Conservation (phyloP, 2,113 vertebrate species). For the Crotalus horridus region DNA sequence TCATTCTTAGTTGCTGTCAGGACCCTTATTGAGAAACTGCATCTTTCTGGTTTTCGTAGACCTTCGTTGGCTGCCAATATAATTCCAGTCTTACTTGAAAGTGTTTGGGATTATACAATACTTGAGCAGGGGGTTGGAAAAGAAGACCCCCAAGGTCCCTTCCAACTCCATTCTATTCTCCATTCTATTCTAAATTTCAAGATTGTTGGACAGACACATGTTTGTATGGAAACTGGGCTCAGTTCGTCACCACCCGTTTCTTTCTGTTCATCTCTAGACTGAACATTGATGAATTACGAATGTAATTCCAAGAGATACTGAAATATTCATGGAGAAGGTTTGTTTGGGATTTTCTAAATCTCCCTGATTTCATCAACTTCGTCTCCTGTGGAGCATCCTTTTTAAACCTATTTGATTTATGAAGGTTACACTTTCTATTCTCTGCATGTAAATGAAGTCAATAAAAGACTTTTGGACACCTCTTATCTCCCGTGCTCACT, state of each 20-base stretch:
- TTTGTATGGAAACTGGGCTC: no score
- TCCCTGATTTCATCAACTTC: not conserved
- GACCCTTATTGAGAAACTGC: no score
- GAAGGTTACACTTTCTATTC: not conserved
- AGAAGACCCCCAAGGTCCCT: no score
- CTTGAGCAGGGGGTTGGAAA: no score
- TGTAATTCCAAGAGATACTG: not conserved
- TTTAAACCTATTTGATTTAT: not conserved
- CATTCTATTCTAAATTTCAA: not conserved
- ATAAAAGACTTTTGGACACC: not conserved
- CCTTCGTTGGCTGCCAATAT: no score
- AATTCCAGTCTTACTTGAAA: no score
- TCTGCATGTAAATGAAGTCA: not conserved
- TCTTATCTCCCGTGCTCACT: not conserved
- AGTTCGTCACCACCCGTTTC: not conserved
- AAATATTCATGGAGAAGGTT: not conserved
- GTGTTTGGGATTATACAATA: no score
- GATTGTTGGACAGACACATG: not conserved
- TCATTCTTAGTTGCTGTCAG: no score
- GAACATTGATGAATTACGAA: not conserved
- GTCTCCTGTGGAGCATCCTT: not conserved
- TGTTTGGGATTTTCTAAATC: not conserved
- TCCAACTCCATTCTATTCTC: no score
- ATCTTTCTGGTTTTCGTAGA: no score
- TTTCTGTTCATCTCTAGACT: not conserved